A percentile compares a stretch with the other conserved stretches of the same genome.
Evolutionary conservation across 2,797 vertebrate genomes (phyloP).

Genomic region (Gobionotothen gibberifrons): DNA sequence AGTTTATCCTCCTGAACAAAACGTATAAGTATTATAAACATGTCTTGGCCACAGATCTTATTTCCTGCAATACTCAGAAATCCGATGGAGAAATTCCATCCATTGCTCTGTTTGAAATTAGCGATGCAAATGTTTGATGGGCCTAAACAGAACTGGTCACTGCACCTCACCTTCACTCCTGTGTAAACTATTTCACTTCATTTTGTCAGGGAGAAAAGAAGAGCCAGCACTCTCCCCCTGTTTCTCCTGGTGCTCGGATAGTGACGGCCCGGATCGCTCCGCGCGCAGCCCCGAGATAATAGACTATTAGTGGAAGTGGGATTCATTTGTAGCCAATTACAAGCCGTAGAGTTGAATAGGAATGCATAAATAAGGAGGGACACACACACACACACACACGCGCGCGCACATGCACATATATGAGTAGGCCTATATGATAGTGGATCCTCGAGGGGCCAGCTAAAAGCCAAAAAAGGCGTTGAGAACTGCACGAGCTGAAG

Average conservation of each 20-base stretch:
- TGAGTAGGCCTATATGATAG: conserved; percentile 25
- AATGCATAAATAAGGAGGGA: conserved; percentile 86
- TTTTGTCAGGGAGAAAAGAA: background rate
- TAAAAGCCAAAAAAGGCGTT: conserved; percentile 74
- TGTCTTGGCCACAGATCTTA: too few relatives aligned
- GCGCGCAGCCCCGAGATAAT: conserved; percentile 81
- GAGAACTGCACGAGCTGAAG: conserved; percentile 43
- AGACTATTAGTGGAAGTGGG: conserved; percentile 87
- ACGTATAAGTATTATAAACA: too few relatives aligned
- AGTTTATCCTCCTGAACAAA: too few relatives aligned
- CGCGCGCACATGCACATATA: background rate
- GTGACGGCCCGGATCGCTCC: conserved; percentile 60
- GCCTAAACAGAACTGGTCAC: background rate
- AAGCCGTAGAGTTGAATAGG: conserved; percentile 82
- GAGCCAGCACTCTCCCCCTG: background rate
- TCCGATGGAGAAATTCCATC: too few relatives aligned
- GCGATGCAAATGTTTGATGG: too few relatives aligned
- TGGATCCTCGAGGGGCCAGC: conserved; percentile 68
- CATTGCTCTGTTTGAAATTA: too few relatives aligned
- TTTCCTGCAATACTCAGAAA: too few relatives aligned
- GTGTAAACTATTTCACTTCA: conserved; percentile 3
- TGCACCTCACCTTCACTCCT: background rate
- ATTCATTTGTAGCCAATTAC: conserved; percentile 94
- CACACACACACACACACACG: background rate
- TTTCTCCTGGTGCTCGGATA: conserved; percentile 67